A percentile compares a stretch with the other conserved stretches of the same genome.
Conservation (phyloP, 2,888 invertebrate genomes). For the Euphydryas editha region DNA sequence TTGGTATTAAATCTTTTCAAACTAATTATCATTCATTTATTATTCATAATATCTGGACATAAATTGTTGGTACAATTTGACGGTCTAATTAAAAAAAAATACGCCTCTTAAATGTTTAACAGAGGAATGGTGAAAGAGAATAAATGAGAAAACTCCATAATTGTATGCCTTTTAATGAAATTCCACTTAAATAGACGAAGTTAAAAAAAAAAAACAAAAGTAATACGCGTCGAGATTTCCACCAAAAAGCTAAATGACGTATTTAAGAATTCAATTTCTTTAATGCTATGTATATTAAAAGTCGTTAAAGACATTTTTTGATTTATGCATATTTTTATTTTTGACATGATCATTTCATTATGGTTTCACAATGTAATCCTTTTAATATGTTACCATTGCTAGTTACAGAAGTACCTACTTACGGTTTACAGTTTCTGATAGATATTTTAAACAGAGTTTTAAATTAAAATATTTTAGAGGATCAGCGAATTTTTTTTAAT, state of each 20-base stretch:
- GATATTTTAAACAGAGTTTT: no score
- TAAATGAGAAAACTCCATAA: conserved; percentile 54
- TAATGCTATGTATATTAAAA: conserved; percentile 27
- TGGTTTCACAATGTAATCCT: no score
- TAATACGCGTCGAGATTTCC: conserved; percentile 64
- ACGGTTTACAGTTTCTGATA: no score
- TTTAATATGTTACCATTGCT: no score
- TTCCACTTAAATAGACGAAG: conserved; percentile 68
- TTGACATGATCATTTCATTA: no score
- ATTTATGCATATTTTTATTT: not conserved
- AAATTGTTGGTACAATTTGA: not conserved
- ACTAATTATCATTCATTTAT: not conserved
- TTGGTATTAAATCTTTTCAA: not conserved
- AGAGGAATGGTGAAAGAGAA: conserved; percentile 51
- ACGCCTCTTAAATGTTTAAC: conserved; percentile 51
- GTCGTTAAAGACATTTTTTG: conserved; percentile 2
- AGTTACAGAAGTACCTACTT: no score
- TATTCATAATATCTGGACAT: not conserved
- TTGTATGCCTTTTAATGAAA: conserved; percentile 63
- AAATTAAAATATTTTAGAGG: no score
- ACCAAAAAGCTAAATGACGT: conserved; percentile 75
- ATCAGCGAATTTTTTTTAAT: no score
- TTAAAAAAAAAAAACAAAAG: conserved; percentile 63
- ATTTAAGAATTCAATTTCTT: conserved; percentile 65
- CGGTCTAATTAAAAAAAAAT: conserved; percentile 37